Percentiles rank a stretch among this genome's conserved stretches.
Conservation (phyloP, 2,113 vertebrate genomes). For the Otis tarda region DNA sequence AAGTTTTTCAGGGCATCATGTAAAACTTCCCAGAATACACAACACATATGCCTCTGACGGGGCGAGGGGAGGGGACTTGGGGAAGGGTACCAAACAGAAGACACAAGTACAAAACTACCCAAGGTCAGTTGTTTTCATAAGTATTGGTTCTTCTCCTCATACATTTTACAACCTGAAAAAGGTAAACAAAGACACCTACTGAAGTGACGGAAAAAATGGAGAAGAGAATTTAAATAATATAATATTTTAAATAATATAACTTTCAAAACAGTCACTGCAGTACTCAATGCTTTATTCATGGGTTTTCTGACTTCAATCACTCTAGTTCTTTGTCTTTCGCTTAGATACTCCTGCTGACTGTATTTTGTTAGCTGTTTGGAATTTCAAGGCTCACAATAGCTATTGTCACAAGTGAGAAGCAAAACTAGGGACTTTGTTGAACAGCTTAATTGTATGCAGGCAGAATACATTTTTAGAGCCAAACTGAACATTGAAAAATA, state of each 20-base stretch:
- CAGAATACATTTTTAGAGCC: neutral
- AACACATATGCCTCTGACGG: neutral
- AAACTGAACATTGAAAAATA: neutral
- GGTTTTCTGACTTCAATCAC: neutral
- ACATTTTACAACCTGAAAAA: neutral
- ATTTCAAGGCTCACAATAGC: conserved; percentile 4
- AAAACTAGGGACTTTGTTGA: neutral
- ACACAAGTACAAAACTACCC: neutral
- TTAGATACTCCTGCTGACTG: neutral
- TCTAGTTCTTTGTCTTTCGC: neutral
- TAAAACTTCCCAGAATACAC: neutral
- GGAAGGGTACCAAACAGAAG: neutral
- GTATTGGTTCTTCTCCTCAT: neutral
- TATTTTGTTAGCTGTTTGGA: neutral
- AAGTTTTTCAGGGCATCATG: neutral
- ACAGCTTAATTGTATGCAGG: neutral
- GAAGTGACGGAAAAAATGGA: neutral
- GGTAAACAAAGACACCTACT: neutral
- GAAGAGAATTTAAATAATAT: neutral
- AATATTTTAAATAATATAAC: neutral
- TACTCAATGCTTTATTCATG: neutral
- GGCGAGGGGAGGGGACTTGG: neutral
- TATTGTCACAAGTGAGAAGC: neutral
- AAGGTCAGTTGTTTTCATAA: neutral
- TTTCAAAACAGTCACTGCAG: neutral